Evolutionary conservation across 2,797 vertebrate species (phyloP).

Genomic region (Erethizon dorsatum): DNA sequence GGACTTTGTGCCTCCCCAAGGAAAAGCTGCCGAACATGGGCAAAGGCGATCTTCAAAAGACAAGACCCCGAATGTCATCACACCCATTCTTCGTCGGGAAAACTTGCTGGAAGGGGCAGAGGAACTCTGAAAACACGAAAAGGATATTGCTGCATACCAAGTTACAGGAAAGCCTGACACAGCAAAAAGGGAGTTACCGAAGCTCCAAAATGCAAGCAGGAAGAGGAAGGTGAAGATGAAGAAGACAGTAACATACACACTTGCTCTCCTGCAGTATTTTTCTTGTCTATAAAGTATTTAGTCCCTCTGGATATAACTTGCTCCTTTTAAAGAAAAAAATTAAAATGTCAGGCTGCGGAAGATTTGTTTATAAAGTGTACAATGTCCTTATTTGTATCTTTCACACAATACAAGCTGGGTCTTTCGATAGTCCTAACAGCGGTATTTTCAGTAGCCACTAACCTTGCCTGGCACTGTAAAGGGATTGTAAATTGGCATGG

Average conservation of each 20-base stretch:
- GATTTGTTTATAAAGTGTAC: not conserved
- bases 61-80: not conserved
- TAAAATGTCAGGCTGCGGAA: not conserved
- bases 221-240: not conserved
- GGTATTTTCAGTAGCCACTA: constrained; percentile 95
- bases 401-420: not conserved
- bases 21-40: not conserved
- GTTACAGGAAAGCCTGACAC: not conserved
- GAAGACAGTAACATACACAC: not conserved
- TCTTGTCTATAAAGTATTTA: not conserved
- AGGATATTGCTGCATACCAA: not conserved
- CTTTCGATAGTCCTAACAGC: constrained; percentile 79
- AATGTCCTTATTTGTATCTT: not conserved
- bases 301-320: not conserved
- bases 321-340: not conserved
- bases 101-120: not conserved
- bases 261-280: not conserved
- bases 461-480: constrained; percentile 95
- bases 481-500: constrained; percentile 93
- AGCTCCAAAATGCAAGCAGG: too few relatives aligned
- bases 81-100: not conserved
- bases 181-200: not conserved
- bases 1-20: not conserved
- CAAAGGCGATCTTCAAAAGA: not conserved
- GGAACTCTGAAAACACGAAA: not conserved